A percentile compares a stretch with the other conserved stretches of the same genome.
These are phyloP conservation scores for Cossypha polioptera DNA, from an alignment of 2,797 vertebrate species.

Conservation along the genomic window DNA sequence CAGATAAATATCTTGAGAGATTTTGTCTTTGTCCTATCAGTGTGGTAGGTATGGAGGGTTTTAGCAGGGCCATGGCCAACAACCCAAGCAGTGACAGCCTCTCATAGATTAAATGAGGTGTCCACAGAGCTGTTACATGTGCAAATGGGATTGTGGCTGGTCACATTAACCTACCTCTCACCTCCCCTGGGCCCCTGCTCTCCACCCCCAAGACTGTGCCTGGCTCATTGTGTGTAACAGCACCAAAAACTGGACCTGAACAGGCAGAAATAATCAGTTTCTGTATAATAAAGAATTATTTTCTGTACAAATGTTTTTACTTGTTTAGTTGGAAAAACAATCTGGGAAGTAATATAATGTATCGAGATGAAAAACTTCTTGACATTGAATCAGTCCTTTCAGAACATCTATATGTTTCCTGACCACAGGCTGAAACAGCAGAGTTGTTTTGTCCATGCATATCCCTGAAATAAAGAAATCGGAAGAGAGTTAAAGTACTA, in stretches of 20 bases:
- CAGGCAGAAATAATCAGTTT: neutral
- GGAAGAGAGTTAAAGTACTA: neutral
- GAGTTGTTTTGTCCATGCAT: neutral
- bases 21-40: neutral
- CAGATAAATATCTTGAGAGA: neutral
- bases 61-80: neutral
- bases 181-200: neutral
- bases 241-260: neutral
- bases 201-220: neutral
- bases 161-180: fast-evolving
- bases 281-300: neutral
- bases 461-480: neutral
- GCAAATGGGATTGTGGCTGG: neutral
- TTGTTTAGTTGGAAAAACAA: neutral
- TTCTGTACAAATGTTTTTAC: neutral
- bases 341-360: neutral
- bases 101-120: neutral
- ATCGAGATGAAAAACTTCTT: neutral
- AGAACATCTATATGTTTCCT: constrained; percentile 1
- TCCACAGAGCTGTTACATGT: fast-evolving
- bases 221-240: neutral
- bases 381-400: neutral
- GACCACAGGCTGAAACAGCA: neutral
- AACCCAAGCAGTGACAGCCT: neutral
- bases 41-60: neutral